Base-by-base conservation (phyloP, 2,797 vertebrate genomes). In the Cossypha heuglini region DNA sequence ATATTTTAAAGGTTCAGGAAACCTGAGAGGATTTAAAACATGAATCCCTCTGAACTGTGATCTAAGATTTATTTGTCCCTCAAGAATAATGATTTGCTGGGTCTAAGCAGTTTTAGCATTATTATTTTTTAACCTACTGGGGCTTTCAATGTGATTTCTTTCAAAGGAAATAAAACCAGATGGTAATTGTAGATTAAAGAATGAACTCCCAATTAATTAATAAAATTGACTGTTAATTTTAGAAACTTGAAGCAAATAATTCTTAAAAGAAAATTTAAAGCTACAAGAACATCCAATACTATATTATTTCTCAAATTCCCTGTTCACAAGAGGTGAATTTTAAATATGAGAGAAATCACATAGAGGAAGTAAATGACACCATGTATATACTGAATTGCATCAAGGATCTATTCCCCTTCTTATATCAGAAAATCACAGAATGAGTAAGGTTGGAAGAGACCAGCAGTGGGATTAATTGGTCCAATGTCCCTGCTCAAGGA, bases 81-180 rank as follows among this genome's bases (percentile, higher is more conserved):
- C 66, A 93, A 84, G 89, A 95, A 81, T 73, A 92, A 76, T 28
- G 37, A 84, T 92, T 87, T 92, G 78, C 57, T 81, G 5, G 58
- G 54, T 79, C 78, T 73, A 84, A 94, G 88, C 59, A 69, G 74
- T 91, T 93, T 78, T 69, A 89, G 37, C 33, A 71, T 83, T 81
- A 90, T 81, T 73, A 86, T 72, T 94, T 96, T 93, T 96, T 86
- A 96, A 88, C 75, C 88, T 91, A 38, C 28, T 85, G 88, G 42
- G 89, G 13, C 16, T 83, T 95, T 88, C 66, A 62, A 31, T 71
- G 43, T 2, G 8, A 89, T 83, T 88, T 61, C n/a, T 93, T 96
- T 81, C 84, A 92, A 94, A 97, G 81, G 73, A 95, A 92, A 95
- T 95, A 96, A 95, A 89, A 75, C 55, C 86, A 92, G 86, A 94